Evolutionary conservation across 2,888 invertebrate genomes (phyloP).

Genomic region (Campoplex nolae): DNA sequence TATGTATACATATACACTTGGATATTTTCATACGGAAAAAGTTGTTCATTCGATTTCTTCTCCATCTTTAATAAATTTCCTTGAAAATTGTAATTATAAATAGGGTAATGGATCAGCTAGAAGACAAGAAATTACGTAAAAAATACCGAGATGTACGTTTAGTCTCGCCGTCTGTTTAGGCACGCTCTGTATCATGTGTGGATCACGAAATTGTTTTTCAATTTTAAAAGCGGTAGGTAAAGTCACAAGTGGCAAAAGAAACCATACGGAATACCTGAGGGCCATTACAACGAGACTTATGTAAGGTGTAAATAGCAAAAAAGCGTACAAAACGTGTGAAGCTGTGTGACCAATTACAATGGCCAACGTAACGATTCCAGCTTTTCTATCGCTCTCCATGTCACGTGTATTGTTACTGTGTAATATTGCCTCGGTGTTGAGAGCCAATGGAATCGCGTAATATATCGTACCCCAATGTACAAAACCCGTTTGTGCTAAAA

Average conservation of each 20-base stretch:
- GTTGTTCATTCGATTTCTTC: constrained; percentile 24
- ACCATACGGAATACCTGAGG: constrained; percentile 94
- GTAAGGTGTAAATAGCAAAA: constrained; percentile 96
- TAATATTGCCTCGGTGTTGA: constrained; percentile 97
- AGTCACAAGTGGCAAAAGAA: constrained; percentile 94
- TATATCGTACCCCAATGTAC: constrained; percentile 96
- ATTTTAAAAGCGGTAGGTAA: constrained; percentile 95
- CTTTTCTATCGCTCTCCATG: constrained; percentile 93
- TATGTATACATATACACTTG: constrained; percentile 1
- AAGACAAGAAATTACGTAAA: constrained; percentile 93
- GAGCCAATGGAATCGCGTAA: constrained; percentile 96
- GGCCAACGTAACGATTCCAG: constrained; percentile 97
- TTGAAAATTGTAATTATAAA: constrained; percentile 72
- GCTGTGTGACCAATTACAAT: constrained; percentile 96
- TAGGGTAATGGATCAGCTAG: constrained; percentile 81
- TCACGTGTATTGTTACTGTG: constrained; percentile 98
- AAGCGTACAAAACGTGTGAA: constrained; percentile 95
- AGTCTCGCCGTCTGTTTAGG: constrained; percentile 95
- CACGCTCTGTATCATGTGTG: constrained; percentile 91
- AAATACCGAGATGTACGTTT: constrained; percentile 95
- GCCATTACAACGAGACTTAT: constrained; percentile 94
- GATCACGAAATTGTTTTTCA: constrained; percentile 94
- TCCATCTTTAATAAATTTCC: background rate
- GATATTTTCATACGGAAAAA: constrained; percentile 7
- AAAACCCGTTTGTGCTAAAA: constrained; percentile 95